Conservation (phyloP, 2,797 vertebrate species). For the Myiotriccus ornatus region DNA sequence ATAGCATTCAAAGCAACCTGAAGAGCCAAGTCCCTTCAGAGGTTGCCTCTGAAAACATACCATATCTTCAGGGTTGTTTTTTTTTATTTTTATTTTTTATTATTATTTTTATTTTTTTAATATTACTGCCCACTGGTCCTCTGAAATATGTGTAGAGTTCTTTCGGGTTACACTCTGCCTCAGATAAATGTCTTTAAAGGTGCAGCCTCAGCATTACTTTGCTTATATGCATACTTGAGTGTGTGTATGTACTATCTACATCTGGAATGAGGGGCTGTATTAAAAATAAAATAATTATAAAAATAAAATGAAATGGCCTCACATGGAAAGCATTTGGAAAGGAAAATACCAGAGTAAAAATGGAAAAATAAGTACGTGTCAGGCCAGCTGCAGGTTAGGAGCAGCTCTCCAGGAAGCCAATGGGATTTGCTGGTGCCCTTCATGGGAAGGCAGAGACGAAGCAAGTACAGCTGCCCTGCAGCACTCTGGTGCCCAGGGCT, state of each 20-base stretch:
- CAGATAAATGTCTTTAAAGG: neutral
- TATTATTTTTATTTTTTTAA: too few relatives aligned
- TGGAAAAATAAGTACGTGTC: constrained; percentile 51
- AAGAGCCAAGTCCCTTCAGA: neutral
- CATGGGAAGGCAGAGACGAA: neutral
- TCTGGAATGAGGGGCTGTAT: constrained; percentile 15
- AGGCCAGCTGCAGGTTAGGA: constrained; percentile 54
- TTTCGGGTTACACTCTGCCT: neutral
- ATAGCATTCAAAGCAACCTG: neutral
- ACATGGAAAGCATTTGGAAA: constrained; percentile 58
- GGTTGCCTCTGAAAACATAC: neutral
- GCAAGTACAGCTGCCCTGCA: neutral
- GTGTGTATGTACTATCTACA: constrained; percentile 25
- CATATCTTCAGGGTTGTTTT: neutral
- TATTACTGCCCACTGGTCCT: neutral
- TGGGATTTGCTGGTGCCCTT: constrained; percentile 46
- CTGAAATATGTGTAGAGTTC: neutral
- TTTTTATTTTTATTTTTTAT: rapidly evolving
- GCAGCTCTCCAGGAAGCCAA: neutral
- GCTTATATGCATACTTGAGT: neutral
- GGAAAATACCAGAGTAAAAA: constrained; percentile 56
- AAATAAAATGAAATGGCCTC: constrained; percentile 47
- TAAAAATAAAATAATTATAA: constrained; percentile 68
- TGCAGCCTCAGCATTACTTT: constrained; percentile 16
- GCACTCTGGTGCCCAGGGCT: neutral